Evolutionary conservation across 2,113 vertebrate genomes (phyloP).

Genomic region (Centropus unirufus): DNA sequence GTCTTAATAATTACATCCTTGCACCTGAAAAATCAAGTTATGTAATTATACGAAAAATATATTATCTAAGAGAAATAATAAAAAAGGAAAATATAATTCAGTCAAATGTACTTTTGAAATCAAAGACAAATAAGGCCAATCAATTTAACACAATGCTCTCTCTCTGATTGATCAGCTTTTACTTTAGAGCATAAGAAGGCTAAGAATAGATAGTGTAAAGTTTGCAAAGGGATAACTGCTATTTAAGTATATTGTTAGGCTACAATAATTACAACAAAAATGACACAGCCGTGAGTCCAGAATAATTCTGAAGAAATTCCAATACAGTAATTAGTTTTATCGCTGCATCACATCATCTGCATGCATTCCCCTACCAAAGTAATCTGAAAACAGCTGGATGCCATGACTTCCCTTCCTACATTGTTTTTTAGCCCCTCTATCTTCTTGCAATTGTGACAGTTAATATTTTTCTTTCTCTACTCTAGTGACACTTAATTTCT

Average conservation of each 20-base stretch:
- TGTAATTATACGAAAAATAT: not conserved
- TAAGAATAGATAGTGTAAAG: not conserved
- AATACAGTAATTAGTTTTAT: not conserved
- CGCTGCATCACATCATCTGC: not conserved
- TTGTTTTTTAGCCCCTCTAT: not conserved
- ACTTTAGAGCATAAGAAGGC: not conserved
- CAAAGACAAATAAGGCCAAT: not conserved
- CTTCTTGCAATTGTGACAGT: not conserved
- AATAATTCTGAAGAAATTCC: not conserved
- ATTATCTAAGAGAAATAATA: not conserved
- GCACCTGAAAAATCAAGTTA: not conserved
- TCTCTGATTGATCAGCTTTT: not conserved
- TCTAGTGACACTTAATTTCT: not conserved
- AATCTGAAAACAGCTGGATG: not conserved
- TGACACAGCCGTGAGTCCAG: not conserved
- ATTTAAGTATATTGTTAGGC: not conserved
- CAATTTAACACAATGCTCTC: not conserved
- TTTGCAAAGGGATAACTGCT: not conserved
- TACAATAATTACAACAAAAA: not conserved
- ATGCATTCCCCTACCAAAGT: not conserved
- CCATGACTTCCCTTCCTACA: not conserved
- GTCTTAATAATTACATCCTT: not conserved
- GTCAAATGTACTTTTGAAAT: not conserved
- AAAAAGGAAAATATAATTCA: not conserved
- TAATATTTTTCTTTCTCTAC: not conserved